These are phyloP conservation scores for Rhinichthys klamathensis DNA, from an alignment of 2,113 vertebrate genomes.

Conservation along the genomic window DNA sequence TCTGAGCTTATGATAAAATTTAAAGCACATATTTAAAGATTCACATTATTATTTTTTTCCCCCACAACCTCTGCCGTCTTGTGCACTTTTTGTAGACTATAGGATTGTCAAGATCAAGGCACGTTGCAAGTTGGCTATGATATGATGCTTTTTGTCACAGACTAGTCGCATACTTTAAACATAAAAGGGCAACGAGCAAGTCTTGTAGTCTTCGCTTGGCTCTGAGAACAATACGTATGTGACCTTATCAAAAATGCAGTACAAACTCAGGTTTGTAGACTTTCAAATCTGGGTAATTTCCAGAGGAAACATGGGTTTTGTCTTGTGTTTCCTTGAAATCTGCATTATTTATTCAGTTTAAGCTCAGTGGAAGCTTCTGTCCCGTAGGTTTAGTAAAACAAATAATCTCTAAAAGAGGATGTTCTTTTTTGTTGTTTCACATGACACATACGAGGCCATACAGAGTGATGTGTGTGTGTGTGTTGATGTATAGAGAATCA, in stretches of 20 bases:
- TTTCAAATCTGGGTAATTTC: not conserved
- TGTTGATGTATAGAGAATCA: not conserved
- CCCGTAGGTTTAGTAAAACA: not conserved
- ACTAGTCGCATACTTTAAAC: not conserved
- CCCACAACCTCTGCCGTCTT: too few species aligned
- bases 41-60: not conserved
- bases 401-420: not conserved
- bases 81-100: not conserved
- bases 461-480: too few species aligned
- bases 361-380: not conserved
- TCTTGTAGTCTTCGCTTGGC: not conserved
- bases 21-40: not conserved
- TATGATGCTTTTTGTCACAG: not conserved
- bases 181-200: not conserved
- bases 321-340: not conserved
- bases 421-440: too few species aligned
- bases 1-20: not conserved
- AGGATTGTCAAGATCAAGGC: not conserved
- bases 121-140: not conserved
- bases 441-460: not conserved
- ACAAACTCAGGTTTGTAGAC: conserved; percentile 7
- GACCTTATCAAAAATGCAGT: conserved; percentile 17
- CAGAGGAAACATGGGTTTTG: not conserved
- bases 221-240: not conserved
- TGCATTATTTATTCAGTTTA: conserved; percentile 30